phyloP scores from a whole-genome alignment of 1,140 invertebrate genomes.

The Dreissena rostriformis region DNA sequence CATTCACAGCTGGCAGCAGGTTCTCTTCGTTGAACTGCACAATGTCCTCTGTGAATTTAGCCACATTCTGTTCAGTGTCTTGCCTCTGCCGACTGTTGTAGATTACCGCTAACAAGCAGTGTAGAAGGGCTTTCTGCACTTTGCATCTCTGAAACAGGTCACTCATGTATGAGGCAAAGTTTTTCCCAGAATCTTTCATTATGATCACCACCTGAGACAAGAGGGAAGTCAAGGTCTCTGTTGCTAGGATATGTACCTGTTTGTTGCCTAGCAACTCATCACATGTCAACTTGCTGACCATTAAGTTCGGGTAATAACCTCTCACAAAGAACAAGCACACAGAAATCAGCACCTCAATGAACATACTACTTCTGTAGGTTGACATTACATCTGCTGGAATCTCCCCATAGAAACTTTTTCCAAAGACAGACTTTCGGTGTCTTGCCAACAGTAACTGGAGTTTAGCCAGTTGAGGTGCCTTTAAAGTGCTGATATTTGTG shows the following conservation, averaged over 20 bases:
- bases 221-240: slow-evolving; percentile 90
- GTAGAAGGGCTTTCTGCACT: slow-evolving; percentile 93
- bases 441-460: slow-evolving; percentile 87
- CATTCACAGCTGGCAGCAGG: slow-evolving; percentile 86
- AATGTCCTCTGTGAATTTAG: slow-evolving; percentile 92
- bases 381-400: slow-evolving; percentile 82
- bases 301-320: slow-evolving; percentile 90
- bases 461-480: slow-evolving; percentile 81
- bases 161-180: slow-evolving; percentile 91
- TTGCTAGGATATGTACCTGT: slow-evolving; percentile 87
- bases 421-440: slow-evolving; percentile 91
- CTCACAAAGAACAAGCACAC: slow-evolving; percentile 91
- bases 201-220: slow-evolving; percentile 90
- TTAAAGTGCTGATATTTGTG: slow-evolving; percentile 85
- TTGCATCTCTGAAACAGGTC: slow-evolving; percentile 92
- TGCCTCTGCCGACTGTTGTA: slow-evolving; percentile 83
- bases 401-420: slow-evolving; percentile 89
- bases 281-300: slow-evolving; percentile 85
- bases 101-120: slow-evolving; percentile 91
- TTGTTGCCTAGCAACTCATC: slow-evolving; percentile 90
- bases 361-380: slow-evolving; percentile 88
- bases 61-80: slow-evolving; percentile 60
- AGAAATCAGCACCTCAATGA: slow-evolving; percentile 90
- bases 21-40: slow-evolving; percentile 89
- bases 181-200: slow-evolving; percentile 91